A percentile compares a stretch with the other conserved stretches of the same genome.
phyloP scores from a whole-genome alignment of 2,888 invertebrate species.

The Syritta pipiens region DNA sequence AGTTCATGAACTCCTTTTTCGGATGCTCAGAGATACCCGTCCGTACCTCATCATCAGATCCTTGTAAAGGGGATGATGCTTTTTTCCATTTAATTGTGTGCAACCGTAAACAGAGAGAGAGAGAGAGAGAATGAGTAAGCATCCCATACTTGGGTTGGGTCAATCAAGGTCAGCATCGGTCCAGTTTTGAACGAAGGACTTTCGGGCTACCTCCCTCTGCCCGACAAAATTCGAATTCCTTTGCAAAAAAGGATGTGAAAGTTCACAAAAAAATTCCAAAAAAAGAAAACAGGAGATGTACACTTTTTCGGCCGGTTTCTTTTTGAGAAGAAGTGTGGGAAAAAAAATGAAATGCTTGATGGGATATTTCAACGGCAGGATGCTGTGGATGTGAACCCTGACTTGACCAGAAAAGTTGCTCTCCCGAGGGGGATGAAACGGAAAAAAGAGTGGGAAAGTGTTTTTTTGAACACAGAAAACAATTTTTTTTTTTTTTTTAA shows the following conservation, averaged over 20 bases:
- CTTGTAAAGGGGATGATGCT: slow-evolving; percentile 47
- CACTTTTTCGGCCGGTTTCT: slow-evolving; percentile 55
- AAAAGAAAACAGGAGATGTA: too few relatives aligned
- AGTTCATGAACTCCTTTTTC: slow-evolving; percentile 65
- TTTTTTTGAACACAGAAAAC: neutral
- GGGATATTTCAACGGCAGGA: slow-evolving; percentile 18
- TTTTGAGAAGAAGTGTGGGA: slow-evolving; percentile 47
- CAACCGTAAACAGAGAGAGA: too few relatives aligned
- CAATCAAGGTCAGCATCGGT: slow-evolving; percentile 58
- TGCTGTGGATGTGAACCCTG: slow-evolving; percentile 50
- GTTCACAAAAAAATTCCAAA: slow-evolving; percentile 50
- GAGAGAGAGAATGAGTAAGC: too few relatives aligned
- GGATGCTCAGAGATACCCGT: too few relatives aligned
- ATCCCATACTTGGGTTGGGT: slow-evolving; percentile 53
- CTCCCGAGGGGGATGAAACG: neutral
- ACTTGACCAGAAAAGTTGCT: slow-evolving; percentile 18
- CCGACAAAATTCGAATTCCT: slow-evolving; percentile 10
- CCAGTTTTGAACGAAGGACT: slow-evolving; percentile 43
- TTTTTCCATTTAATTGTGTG: neutral
- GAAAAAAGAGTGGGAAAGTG: too few relatives aligned
- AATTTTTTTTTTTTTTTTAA: too few relatives aligned
- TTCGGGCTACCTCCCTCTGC: too few relatives aligned
- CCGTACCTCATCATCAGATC: slow-evolving; percentile 59
- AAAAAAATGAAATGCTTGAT: slow-evolving; percentile 21
- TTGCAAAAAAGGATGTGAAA: slow-evolving; percentile 59